A percentile compares a stretch with the other conserved stretches of the same genome.
Conservation (phyloP, 2,113 vertebrate species). For the Scomber colias region DNA sequence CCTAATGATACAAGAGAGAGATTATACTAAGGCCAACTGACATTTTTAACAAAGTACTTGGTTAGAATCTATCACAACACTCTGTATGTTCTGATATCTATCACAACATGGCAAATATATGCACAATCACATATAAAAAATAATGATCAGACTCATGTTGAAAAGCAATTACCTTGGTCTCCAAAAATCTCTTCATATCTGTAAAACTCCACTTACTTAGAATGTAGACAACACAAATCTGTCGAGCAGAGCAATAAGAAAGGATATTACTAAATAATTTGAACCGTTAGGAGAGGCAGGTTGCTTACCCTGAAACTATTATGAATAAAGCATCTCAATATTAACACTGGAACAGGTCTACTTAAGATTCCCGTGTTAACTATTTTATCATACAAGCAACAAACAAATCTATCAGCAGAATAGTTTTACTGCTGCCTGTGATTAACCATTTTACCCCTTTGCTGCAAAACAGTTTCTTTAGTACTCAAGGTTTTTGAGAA, state of each 20-base stretch:
- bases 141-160: not conserved
- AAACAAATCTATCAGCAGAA: slow-evolving; percentile 55
- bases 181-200: too few species aligned
- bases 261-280: slow-evolving; percentile 27
- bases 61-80: not conserved
- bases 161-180: too few species aligned
- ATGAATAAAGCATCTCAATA: slow-evolving; percentile 33
- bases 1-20: too few species aligned
- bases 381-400: slow-evolving; percentile 43
- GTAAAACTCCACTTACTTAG: not conserved
- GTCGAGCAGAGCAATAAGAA: not conserved
- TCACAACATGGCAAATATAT: too few species aligned
- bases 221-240: slow-evolving; percentile 14
- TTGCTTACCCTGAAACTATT: slow-evolving; percentile 17
- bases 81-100: too few species aligned
- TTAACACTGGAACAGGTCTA: slow-evolving; percentile 28
- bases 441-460: slow-evolving; percentile 36
- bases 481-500: slow-evolving; percentile 42
- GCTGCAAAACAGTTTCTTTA: slow-evolving; percentile 39
- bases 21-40: too few species aligned
- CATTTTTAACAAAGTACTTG: too few species aligned
- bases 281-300: slow-evolving; percentile 19
- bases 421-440: slow-evolving; percentile 45
- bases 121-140: not conserved
- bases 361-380: slow-evolving; percentile 45